A percentile compares a stretch with the other conserved stretches of the same genome.
Evolutionary conservation across 2,888 invertebrate species (phyloP).

Genomic region (Cordilura impudica): DNA sequence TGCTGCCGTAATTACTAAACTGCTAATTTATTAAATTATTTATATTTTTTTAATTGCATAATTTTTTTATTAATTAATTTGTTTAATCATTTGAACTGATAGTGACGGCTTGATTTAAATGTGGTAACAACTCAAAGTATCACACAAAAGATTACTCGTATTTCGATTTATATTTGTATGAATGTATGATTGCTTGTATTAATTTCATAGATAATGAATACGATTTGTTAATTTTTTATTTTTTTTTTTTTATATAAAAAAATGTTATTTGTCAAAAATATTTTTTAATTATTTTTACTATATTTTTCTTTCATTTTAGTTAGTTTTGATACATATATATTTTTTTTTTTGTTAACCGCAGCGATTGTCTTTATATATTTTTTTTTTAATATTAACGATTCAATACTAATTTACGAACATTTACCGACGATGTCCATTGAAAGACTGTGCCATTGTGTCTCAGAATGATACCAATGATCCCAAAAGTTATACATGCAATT

Average conservation of each 20-base stretch:
- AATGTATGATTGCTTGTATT: too few species aligned
- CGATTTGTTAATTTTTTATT: too few species aligned
- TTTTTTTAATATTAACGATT: background rate
- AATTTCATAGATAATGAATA: too few species aligned
- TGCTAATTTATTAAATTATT: background rate
- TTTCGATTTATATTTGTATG: too few species aligned
- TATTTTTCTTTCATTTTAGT: background rate
- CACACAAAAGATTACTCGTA: background rate
- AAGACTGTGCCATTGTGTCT: conserved; percentile 65
- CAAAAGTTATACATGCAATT: background rate
- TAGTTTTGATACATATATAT: conserved; percentile 9
- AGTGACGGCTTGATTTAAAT: background rate
- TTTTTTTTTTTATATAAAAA: background rate
- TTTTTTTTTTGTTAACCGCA: background rate
- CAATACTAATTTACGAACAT: conserved; percentile 39
- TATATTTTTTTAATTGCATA: background rate
- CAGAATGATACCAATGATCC: conserved; percentile 40
- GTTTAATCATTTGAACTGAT: background rate
- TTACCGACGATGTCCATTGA: conserved; percentile 60
- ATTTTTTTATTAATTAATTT: background rate
- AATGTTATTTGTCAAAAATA: background rate
- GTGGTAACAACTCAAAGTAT: background rate
- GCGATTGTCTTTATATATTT: too few species aligned
- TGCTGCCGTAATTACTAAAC: background rate
- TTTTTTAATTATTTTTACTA: background rate